Conservation (phyloP, 2,797 vertebrate genomes). For the Oreochromis mossambicus region DNA sequence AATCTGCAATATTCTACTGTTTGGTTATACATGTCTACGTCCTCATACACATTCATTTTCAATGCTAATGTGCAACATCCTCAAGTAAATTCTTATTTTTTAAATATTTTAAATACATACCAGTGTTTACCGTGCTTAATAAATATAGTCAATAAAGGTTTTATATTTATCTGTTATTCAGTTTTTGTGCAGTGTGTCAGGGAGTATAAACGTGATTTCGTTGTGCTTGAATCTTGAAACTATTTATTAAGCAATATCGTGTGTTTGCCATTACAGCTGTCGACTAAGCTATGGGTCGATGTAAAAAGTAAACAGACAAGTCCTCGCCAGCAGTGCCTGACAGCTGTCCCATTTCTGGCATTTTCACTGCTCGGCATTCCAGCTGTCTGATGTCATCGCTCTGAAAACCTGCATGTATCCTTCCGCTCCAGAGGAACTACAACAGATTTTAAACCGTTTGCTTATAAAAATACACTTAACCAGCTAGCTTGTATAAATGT, state of each 20-base stretch:
- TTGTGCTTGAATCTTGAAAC: neutral
- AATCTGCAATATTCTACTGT: neutral
- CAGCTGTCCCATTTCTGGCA: conserved; percentile 77
- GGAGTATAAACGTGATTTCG: neutral
- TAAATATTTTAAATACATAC: neutral
- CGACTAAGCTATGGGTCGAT: neutral
- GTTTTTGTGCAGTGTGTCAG: neutral
- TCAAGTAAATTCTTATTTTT: neutral
- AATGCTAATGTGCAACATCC: neutral
- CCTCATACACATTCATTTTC: neutral
- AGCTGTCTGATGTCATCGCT: conserved; percentile 88
- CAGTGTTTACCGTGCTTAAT: neutral
- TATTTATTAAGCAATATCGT: neutral
- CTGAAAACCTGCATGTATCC: conserved; percentile 64
- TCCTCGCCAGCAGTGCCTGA: conserved; percentile 38
- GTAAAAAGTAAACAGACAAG: conserved; percentile 52
- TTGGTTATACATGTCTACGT: neutral
- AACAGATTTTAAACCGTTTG: neutral
- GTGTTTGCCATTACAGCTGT: conserved; percentile 15
- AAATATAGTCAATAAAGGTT: neutral
- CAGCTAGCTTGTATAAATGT: fast-evolving
- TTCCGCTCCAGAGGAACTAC: conserved; percentile 61
- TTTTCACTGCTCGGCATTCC: conserved; percentile 87
- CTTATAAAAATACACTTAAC: fast-evolving
- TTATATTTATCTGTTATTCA: neutral